Evolutionary conservation across 2,888 invertebrate genomes (phyloP).

Genomic region (Eupeodes luniger): DNA sequence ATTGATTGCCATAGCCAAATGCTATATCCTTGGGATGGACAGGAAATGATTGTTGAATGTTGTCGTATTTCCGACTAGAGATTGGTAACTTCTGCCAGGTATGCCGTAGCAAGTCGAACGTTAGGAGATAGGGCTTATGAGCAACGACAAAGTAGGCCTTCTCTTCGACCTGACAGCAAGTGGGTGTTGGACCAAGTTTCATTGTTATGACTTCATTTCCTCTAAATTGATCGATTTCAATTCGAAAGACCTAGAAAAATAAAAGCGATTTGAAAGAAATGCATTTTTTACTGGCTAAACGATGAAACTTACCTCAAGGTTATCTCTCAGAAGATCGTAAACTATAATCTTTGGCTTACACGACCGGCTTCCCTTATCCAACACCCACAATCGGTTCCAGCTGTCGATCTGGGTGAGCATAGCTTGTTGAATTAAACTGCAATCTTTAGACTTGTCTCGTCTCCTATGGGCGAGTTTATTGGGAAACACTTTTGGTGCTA

Average conservation of each 20-base stretch:
- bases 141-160: constrained; percentile 80
- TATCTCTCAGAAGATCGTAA: constrained; percentile 81
- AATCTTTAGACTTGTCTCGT: constrained; percentile 74
- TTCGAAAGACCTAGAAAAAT: constrained; percentile 53
- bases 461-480: constrained; percentile 56
- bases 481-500: constrained; percentile 79
- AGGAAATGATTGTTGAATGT: constrained; percentile 79
- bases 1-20: constrained; percentile 79
- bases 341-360: constrained; percentile 81
- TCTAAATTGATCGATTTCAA: constrained; percentile 53
- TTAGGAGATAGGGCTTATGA: constrained; percentile 78
- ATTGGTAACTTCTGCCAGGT: constrained; percentile 79
- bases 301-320: constrained; percentile 78
- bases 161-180: constrained; percentile 79
- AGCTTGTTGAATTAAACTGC: constrained; percentile 80
- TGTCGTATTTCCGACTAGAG: constrained; percentile 79
- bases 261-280: neutral
- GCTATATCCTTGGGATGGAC: constrained; percentile 80
- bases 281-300: neutral
- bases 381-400: constrained; percentile 81
- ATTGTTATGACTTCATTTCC: constrained; percentile 54
- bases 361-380: constrained; percentile 77
- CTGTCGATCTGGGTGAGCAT: constrained; percentile 82
- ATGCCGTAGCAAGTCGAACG: constrained; percentile 81
- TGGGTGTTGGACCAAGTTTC: constrained; percentile 76